A percentile compares a stretch with the other conserved stretches of the same genome.
These are phyloP conservation scores for Ursus arctos DNA, from an alignment of 2,113 vertebrate genomes.

Conservation along the genomic window DNA sequence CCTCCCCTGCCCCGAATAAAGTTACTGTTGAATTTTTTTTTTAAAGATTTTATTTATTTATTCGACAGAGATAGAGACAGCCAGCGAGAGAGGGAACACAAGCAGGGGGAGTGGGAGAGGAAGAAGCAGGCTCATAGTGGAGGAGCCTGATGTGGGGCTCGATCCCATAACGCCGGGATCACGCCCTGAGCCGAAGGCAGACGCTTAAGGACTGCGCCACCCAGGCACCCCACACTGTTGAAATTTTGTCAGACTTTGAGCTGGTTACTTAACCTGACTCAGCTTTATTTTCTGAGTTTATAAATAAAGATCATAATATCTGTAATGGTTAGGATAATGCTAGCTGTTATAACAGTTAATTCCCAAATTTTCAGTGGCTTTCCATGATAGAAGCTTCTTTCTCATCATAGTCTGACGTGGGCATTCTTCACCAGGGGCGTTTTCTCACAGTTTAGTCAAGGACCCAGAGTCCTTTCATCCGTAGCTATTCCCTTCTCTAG, in stretches of 20 bases:
- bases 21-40: neutral
- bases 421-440: neutral
- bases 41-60: too few species aligned
- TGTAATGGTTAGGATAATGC: neutral
- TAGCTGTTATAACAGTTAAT: neutral
- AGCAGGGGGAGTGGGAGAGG: too few species aligned
- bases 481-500: neutral
- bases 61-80: too few species aligned
- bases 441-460: neutral
- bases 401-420: neutral
- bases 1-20: neutral
- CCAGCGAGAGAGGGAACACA: too few species aligned
- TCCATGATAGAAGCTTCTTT: neutral
- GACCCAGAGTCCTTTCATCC: neutral
- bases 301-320: neutral
- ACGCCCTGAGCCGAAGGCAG: too few species aligned
- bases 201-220: too few species aligned
- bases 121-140: too few species aligned
- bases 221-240: neutral
- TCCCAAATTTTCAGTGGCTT: neutral
- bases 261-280: neutral
- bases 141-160: too few species aligned
- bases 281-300: slow-evolving; percentile 7
- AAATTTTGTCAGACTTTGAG: neutral
- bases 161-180: too few species aligned